Conservation (phyloP, 2,888 invertebrate species). For the Leucophora obtusa region DNA sequence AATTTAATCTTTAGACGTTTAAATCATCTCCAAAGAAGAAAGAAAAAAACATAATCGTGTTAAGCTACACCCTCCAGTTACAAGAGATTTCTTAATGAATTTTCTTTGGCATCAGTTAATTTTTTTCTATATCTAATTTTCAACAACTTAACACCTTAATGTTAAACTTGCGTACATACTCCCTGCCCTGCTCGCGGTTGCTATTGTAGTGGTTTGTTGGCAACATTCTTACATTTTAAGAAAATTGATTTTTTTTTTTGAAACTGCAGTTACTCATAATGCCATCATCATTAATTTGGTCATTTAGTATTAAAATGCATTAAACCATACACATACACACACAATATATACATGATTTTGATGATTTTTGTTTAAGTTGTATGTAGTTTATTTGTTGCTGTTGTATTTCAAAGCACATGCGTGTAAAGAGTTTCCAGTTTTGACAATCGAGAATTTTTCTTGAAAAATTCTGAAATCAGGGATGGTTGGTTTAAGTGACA, state of each 20-base stretch:
- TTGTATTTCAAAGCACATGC: constrained; percentile 17
- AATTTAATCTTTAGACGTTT: neutral
- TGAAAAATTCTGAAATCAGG: no score
- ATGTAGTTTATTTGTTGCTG: neutral
- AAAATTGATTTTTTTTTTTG: neutral
- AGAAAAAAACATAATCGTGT: constrained; percentile 19
- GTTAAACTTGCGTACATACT: constrained; percentile 9
- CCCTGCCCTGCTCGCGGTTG: neutral
- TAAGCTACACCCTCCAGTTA: constrained; percentile 31
- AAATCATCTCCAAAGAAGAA: constrained; percentile 16
- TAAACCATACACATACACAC: constrained; percentile 13
- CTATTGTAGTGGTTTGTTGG: neutral
- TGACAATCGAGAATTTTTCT: no score
- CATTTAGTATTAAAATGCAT: constrained; percentile 48
- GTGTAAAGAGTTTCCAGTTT: no score
- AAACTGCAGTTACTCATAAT: constrained; percentile 47
- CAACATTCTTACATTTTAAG: constrained; percentile 11
- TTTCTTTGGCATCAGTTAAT: constrained; percentile 10
- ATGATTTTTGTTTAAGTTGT: constrained; percentile 2
- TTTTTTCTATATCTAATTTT: constrained; percentile 20
- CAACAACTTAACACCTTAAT: constrained; percentile 57
- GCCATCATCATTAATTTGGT: constrained; percentile 61
- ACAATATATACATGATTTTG: constrained; percentile 5
- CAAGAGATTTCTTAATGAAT: constrained; percentile 34
- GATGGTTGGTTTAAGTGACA: no score